A percentile compares a stretch with the other conserved stretches of the same genome.
phyloP scores from a whole-genome alignment of 2,888 invertebrate species.

The Pasiphila rectangulata region DNA sequence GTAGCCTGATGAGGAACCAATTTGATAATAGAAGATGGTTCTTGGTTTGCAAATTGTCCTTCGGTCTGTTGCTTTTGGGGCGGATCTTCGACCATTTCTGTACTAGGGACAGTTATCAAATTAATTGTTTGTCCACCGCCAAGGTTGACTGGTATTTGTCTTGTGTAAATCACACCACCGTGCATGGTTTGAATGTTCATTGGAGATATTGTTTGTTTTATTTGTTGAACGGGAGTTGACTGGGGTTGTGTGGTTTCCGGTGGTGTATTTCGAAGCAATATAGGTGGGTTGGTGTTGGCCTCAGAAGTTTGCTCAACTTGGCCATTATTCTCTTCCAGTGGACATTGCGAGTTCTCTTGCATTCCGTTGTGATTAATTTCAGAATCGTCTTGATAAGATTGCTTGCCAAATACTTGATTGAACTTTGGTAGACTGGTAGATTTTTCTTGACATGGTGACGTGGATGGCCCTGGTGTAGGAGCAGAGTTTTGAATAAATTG shows the following conservation, averaged over 20 bases:
- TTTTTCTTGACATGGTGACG: conserved; percentile 57
- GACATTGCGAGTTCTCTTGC: conserved; percentile 52
- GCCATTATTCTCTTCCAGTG: conserved; percentile 54
- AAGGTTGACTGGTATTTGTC: conserved; percentile 85
- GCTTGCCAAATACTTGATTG: conserved; percentile 89
- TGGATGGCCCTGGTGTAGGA: conserved; percentile 9
- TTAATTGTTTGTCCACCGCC: conserved; percentile 81
- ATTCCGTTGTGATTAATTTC: conserved; percentile 43
- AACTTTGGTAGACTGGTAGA: conserved; percentile 85
- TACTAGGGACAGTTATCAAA: conserved; percentile 77
- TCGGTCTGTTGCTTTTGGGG: conserved; percentile 62
- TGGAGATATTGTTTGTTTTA: conserved; percentile 77
- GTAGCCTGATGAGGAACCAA: conserved; percentile 64
- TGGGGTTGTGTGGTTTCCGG: conserved; percentile 57
- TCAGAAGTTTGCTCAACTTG: conserved; percentile 64
- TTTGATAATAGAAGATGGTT: conserved; percentile 68
- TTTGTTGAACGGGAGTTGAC: conserved; percentile 64
- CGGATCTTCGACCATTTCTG: conserved; percentile 67
- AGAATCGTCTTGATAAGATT: conserved; percentile 80
- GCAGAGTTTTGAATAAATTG: conserved; percentile 74
- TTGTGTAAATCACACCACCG: conserved; percentile 86
- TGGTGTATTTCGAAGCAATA: conserved; percentile 60
- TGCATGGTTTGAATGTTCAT: conserved; percentile 83
- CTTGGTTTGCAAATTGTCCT: conserved; percentile 50
- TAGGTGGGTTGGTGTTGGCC: conserved; percentile 63